Percentiles rank a stretch among this genome's conserved stretches.
These are phyloP conservation scores for Brachionus manjavacas DNA, from an alignment of 1,140 invertebrate species.

Conservation along the genomic window DNA sequence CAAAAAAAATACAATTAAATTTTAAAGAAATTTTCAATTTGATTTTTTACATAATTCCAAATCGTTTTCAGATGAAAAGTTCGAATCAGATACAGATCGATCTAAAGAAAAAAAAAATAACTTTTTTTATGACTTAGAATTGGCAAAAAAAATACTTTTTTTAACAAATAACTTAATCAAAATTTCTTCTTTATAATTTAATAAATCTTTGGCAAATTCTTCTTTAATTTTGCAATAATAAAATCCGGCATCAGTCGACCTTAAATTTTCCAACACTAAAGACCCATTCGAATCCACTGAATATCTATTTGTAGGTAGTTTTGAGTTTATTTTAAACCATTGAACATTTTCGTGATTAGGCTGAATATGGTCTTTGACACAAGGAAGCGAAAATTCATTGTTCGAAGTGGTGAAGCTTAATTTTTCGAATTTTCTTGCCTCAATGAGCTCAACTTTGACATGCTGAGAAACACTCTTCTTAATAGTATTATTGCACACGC, in stretches of 20 bases:
- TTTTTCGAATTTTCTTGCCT: background rate
- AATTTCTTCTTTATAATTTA: background rate
- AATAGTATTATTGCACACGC: conserved; percentile 28
- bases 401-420: background rate
- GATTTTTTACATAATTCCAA: background rate
- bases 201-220: background rate
- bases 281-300: background rate
- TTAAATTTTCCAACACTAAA: background rate
- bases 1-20: background rate
- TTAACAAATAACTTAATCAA: background rate
- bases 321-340: conserved; percentile 29
- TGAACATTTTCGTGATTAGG: background rate
- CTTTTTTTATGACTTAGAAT: background rate
- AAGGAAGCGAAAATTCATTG: conserved; percentile 6
- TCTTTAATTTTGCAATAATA: conserved; percentile 4
- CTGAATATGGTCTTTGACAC: background rate
- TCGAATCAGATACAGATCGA: background rate
- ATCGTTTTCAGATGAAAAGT: background rate
- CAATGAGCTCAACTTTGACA: background rate
- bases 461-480: background rate
- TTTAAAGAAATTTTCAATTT: background rate
- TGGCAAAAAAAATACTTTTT: background rate
- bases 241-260: background rate
- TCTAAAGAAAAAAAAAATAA: background rate
- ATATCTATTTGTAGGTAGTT: conserved; percentile 13